A percentile compares a stretch with the other conserved stretches of the same genome.
phyloP scores from a whole-genome alignment of 2,888 invertebrate species.

The Papilio gigon region DNA sequence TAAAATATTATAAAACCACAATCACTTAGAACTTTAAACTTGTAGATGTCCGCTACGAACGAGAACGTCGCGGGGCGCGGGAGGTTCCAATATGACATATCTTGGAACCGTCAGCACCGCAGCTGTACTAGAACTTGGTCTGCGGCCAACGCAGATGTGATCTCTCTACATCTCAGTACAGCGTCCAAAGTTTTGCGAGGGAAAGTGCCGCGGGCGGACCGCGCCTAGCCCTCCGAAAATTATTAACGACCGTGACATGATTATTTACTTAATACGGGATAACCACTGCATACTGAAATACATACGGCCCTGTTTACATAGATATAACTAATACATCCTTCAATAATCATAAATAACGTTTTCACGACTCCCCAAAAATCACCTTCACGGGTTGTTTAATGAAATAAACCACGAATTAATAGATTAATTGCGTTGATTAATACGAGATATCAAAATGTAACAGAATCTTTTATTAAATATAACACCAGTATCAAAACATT shows the following conservation, averaged over 20 bases:
- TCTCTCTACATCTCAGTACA: conserved; percentile 45
- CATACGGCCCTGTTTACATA: conserved; percentile 35
- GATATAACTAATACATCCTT: conserved; percentile 39
- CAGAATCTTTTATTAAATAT: conserved; percentile 47
- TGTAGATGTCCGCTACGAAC: conserved; percentile 68
- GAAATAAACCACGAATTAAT: too few relatives aligned
- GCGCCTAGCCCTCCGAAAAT: conserved; percentile 65
- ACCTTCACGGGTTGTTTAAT: too few relatives aligned
- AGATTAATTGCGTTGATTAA: too few relatives aligned
- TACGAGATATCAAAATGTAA: too few relatives aligned
- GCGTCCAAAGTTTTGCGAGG: conserved; percentile 65
- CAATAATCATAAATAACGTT: background rate
- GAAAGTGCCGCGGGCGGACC: conserved; percentile 67
- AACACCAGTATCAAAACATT: conserved; percentile 43
- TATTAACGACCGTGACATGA: conserved; percentile 77
- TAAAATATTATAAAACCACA: conserved; percentile 54
- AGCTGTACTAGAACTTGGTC: conserved; percentile 76
- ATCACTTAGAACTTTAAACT: conserved; percentile 67
- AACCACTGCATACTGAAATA: conserved; percentile 53
- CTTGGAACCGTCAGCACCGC: conserved; percentile 76
- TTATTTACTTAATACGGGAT: conserved; percentile 73
- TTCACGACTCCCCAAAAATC: too few relatives aligned
- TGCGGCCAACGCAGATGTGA: conserved; percentile 76
- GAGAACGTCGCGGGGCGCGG: conserved; percentile 46
- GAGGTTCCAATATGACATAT: conserved; percentile 76